Percentiles rank a stretch among this genome's conserved stretches.
These are phyloP conservation scores for Microctonus brassicae DNA, from an alignment of 2,888 invertebrate genomes.

Conservation along the genomic window DNA sequence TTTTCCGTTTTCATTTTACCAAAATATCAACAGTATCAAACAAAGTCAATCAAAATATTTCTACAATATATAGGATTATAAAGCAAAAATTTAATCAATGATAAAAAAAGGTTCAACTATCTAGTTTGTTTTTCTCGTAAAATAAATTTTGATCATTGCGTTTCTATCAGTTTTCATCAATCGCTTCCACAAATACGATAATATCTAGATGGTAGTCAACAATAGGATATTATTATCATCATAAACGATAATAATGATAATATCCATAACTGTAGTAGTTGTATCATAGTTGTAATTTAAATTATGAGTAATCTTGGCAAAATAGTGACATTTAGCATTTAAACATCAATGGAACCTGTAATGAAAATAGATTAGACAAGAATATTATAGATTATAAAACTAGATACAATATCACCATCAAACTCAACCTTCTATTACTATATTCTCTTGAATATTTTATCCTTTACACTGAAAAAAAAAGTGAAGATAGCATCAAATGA, in stretches of 20 bases:
- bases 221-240: no score
- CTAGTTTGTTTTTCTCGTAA: no score
- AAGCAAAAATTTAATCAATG: neutral
- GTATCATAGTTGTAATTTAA: no score
- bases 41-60: neutral
- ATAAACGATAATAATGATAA: no score
- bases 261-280: no score
- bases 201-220: neutral
- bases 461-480: no score
- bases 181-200: neutral
- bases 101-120: no score
- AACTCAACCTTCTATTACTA: no score
- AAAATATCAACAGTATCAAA: neutral
- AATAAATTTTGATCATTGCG: neutral
- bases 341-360: neutral
- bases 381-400: neutral
- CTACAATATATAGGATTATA: neutral
- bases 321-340: neutral
- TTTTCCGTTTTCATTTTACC: neutral
- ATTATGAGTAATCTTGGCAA: neutral
- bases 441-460: no score
- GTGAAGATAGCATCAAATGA: no score
- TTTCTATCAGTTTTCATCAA: neutral
- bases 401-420: no score
- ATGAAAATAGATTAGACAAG: neutral